Evolutionary conservation across 37 sponge, comb jelly and placozoan species (phyloP).

Genomic region (Axinella damicornis): DNA sequence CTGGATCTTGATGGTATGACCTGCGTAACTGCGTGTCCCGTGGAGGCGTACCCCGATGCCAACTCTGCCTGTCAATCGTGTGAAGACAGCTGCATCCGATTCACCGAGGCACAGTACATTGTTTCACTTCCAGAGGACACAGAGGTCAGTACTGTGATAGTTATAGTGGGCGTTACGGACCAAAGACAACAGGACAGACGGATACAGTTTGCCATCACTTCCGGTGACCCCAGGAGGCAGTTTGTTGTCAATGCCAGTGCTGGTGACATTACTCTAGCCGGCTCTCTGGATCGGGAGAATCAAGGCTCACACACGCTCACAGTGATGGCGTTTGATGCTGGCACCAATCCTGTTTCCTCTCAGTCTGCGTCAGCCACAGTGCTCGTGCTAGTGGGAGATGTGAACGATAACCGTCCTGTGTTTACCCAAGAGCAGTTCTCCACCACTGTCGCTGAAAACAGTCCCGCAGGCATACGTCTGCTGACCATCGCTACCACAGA

Average conservation of each 20-base stretch:
- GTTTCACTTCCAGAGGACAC: conserved; percentile 35
- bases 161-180: conserved; percentile 25
- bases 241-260: conserved; percentile 32
- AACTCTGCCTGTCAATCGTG: conserved; percentile 51
- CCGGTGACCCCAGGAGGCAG: conserved; percentile 16
- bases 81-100: conserved; percentile 43
- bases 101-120: conserved; percentile 6
- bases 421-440: conserved; percentile 24
- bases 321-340: conserved; percentile 43
- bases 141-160: neutral
- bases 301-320: conserved; percentile 28
- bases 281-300: conserved; percentile 59
- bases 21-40: conserved; percentile 63
- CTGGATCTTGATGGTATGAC: conserved; percentile 54
- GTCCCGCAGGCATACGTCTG: conserved; percentile 10
- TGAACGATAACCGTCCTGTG: conserved; percentile 68
- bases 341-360: conserved; percentile 28
- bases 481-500: conserved; percentile 43
- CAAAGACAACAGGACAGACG: conserved; percentile 26
- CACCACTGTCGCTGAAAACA: conserved; percentile 47
- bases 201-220: conserved; percentile 53
- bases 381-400: conserved; percentile 28
- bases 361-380: conserved; percentile 51
- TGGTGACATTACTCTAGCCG: conserved; percentile 8
- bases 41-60: conserved; percentile 42